Evolutionary conservation across 2,888 invertebrate species (phyloP).

Genomic region (Catonia carolina): DNA sequence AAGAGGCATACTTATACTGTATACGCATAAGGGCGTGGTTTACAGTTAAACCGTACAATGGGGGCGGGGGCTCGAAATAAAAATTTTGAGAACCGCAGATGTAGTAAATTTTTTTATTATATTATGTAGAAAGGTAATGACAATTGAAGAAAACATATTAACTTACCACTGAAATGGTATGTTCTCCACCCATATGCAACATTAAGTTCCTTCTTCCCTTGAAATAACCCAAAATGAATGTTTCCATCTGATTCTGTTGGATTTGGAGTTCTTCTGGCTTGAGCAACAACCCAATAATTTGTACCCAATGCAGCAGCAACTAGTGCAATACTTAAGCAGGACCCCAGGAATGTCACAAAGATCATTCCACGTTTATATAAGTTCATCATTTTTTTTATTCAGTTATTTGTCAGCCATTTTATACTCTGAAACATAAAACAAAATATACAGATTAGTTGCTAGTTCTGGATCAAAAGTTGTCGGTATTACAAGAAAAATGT

Average conservation of each 20-base stretch:
- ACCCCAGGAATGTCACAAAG: slow-evolving; percentile 73
- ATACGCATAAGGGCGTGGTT: neutral
- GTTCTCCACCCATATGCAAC: slow-evolving; percentile 73
- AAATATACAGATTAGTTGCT: too few relatives aligned
- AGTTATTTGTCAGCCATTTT: too few relatives aligned
- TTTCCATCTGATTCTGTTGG: slow-evolving; percentile 58
- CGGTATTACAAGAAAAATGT: too few relatives aligned
- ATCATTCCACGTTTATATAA: slow-evolving; percentile 70
- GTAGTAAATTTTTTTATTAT: too few relatives aligned
- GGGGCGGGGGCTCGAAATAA: too few relatives aligned
- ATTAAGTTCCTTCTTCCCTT: slow-evolving; percentile 75
- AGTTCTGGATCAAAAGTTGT: too few relatives aligned
- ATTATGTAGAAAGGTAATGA: too few relatives aligned
- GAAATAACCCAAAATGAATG: slow-evolving; percentile 79
- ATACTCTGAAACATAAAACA: too few relatives aligned
- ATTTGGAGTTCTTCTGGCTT: slow-evolving; percentile 59
- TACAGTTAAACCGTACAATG: too few relatives aligned
- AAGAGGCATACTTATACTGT: neutral
- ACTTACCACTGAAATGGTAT: slow-evolving; percentile 68
- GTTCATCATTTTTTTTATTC: slow-evolving; percentile 45
- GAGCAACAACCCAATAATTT: slow-evolving; percentile 71
- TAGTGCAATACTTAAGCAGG: slow-evolving; percentile 67
- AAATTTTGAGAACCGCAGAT: too few relatives aligned
- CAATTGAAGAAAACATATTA: too few relatives aligned
- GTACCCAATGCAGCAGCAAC: slow-evolving; percentile 77